A percentile compares a stretch with the other conserved stretches of the same genome.
Conservation (phyloP, 92 coral and sea anemone species). For the Ricordea florida region DNA sequence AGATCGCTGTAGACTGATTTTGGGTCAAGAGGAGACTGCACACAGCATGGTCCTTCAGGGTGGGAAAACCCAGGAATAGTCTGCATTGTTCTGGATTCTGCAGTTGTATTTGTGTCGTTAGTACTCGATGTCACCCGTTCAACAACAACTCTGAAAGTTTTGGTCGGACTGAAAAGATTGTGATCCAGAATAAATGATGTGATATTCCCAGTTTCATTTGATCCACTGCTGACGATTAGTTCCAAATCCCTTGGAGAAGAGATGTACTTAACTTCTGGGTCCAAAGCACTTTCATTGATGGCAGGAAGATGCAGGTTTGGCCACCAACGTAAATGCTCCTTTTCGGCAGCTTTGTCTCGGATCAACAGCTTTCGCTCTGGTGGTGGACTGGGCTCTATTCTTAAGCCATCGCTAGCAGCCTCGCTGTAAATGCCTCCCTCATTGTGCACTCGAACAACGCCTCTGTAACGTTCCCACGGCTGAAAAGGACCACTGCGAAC, state of each 20-base stretch:
- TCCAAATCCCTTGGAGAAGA: slow-evolving; percentile 58
- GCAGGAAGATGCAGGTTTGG: slow-evolving; percentile 58
- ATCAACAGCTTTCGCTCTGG: slow-evolving; percentile 5
- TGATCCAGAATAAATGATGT: slow-evolving; percentile 36
- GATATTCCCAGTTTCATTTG: slow-evolving; percentile 12
- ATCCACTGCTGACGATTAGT: slow-evolving; percentile 18
- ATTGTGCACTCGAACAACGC: too few species aligned
- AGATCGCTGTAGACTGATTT: slow-evolving; percentile 44
- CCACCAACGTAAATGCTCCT: too few species aligned
- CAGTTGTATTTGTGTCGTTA: slow-evolving; percentile 76
- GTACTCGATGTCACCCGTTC: slow-evolving; percentile 60
- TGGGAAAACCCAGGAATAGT: slow-evolving; percentile 65
- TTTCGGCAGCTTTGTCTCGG: too few species aligned
- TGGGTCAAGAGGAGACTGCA: slow-evolving; percentile 10
- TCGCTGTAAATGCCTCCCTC: too few species aligned
- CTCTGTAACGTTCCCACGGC: slow-evolving; percentile 32
- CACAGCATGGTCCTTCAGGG: slow-evolving; percentile 71
- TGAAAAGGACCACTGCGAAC: too few species aligned
- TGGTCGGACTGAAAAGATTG: slow-evolving; percentile 63
- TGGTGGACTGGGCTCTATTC: slow-evolving; percentile 29
- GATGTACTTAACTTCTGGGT: slow-evolving; percentile 46
- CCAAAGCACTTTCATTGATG: slow-evolving; percentile 34
- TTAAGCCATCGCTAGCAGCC: too few species aligned
- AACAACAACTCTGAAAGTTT: slow-evolving; percentile 64
- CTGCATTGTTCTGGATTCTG: slow-evolving; percentile 62